Percentiles rank a stretch among this genome's conserved stretches.
phyloP scores from a whole-genome alignment of 2,888 invertebrate genomes.

The Tetramorium bicarinatum region DNA sequence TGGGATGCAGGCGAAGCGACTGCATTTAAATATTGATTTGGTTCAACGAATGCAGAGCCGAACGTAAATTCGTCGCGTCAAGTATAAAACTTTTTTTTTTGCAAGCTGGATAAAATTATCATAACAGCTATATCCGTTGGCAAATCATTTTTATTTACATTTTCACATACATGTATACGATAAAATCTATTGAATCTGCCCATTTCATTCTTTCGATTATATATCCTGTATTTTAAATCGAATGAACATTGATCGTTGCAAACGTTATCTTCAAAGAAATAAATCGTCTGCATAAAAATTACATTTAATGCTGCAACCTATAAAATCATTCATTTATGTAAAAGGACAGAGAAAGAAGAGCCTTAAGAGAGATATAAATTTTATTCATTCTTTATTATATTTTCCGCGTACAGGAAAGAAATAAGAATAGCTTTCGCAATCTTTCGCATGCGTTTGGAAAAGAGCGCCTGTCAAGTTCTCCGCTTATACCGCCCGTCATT shows the following conservation, averaged over 20 bases:
- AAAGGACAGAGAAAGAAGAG: background rate
- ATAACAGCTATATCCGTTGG: conserved; percentile 1
- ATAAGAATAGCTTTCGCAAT: conserved; percentile 5
- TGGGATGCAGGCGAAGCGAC: background rate
- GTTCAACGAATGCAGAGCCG: conserved; percentile 7
- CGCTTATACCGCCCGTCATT: conserved; percentile 11
- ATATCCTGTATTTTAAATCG: conserved; percentile 1
- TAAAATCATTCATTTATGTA: background rate
- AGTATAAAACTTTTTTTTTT: conserved; percentile 8
- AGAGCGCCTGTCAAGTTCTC: conserved; percentile 19
- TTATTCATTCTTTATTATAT: conserved; percentile 2
- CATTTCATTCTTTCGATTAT: background rate
- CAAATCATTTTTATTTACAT: conserved; percentile 18
- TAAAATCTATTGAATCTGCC: background rate
- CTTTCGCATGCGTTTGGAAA: conserved; percentile 10
- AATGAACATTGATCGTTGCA: background rate
- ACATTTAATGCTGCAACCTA: background rate
- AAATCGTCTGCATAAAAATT: background rate
- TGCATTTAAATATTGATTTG: conserved; percentile 47
- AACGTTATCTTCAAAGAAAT: background rate
- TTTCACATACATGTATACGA: background rate
- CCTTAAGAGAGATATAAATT: conserved; percentile 10
- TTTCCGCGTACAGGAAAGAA: background rate
- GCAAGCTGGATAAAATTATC: background rate
- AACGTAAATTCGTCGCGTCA: conserved; percentile 25